These are phyloP conservation scores for Megaleporinus macrocephalus DNA, from an alignment of 2,113 vertebrate genomes.

Conservation along the genomic window DNA sequence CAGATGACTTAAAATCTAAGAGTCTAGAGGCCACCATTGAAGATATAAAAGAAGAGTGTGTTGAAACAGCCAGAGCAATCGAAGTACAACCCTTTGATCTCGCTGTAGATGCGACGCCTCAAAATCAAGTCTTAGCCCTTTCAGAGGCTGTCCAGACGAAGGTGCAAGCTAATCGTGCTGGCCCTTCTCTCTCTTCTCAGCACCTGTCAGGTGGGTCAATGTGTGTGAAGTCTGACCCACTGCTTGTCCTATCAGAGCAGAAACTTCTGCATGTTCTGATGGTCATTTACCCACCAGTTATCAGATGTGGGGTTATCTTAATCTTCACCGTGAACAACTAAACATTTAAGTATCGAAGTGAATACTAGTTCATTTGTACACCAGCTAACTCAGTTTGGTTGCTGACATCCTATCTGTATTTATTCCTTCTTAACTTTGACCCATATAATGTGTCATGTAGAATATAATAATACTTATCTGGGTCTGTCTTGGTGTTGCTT, in stretches of 20 bases:
- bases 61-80: neutral
- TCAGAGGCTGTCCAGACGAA: constrained; percentile 66
- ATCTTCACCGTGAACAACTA: neutral
- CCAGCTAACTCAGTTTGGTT: neutral
- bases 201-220: constrained; percentile 72
- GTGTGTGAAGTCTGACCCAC: constrained; percentile 23
- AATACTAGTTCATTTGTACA: neutral
- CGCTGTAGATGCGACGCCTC: constrained; percentile 21
- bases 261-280: neutral
- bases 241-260: constrained; percentile 6
- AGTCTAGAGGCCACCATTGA: neutral
- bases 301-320: neutral
- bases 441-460: neutral
- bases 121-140: constrained; percentile 56
- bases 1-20: constrained; percentile 7
- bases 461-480: neutral
- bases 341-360: neutral
- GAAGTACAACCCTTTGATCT: constrained; percentile 13
- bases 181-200: constrained; percentile 55
- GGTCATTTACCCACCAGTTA: neutral
- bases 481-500: neutral
- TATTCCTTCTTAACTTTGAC: no score
- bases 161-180: constrained; percentile 55
- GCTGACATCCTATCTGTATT: neutral
- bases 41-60: neutral